A percentile compares a stretch with the other conserved stretches of the same genome.
phyloP scores from a whole-genome alignment of 1,140 invertebrate genomes.

The Helicoverpa armigera region DNA sequence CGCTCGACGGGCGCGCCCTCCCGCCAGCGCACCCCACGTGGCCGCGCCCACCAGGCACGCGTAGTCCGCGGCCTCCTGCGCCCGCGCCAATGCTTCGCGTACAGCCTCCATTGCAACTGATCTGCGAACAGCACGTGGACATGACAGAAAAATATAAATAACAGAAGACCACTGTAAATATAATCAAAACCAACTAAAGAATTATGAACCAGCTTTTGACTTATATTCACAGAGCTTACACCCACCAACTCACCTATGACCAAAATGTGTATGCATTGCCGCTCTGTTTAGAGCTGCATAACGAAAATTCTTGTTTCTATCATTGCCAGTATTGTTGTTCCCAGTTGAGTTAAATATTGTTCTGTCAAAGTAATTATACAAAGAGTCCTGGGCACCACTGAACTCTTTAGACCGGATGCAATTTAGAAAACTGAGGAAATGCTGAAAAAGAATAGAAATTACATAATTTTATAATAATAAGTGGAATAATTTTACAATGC shows the following conservation, averaged over 20 bases:
- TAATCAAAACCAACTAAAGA: neutral
- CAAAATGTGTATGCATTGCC: slow-evolving; percentile 94
- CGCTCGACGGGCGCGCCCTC: slow-evolving; percentile 70
- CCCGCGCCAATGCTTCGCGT: slow-evolving; percentile 94
- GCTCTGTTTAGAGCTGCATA: slow-evolving; percentile 97
- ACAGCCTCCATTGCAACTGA: slow-evolving; percentile 92
- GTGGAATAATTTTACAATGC: too few species aligned
- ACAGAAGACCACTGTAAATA: neutral
- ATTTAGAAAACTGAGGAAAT: slow-evolving; percentile 97
- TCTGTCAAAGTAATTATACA: slow-evolving; percentile 95
- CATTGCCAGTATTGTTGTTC: slow-evolving; percentile 84
- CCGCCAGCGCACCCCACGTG: slow-evolving; percentile 91
- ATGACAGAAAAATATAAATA: neutral
- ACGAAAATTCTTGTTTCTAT: slow-evolving; percentile 92
- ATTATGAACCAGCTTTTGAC: neutral
- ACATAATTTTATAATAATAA: neutral
- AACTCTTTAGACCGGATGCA: slow-evolving; percentile 95
- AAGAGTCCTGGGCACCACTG: slow-evolving; percentile 93
- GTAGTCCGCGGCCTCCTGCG: slow-evolving; percentile 95
- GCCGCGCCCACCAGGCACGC: slow-evolving; percentile 94
- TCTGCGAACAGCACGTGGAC: slow-evolving; percentile 76
- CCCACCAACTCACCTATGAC: slow-evolving; percentile 89
- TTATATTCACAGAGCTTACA: too few species aligned
- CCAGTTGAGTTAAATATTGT: slow-evolving; percentile 86
- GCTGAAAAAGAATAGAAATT: slow-evolving; percentile 87